A percentile compares a stretch with the other conserved stretches of the same genome.
Conservation (phyloP, 35 echinoderm and acorn worm genomes). For the Diadema setosum region DNA sequence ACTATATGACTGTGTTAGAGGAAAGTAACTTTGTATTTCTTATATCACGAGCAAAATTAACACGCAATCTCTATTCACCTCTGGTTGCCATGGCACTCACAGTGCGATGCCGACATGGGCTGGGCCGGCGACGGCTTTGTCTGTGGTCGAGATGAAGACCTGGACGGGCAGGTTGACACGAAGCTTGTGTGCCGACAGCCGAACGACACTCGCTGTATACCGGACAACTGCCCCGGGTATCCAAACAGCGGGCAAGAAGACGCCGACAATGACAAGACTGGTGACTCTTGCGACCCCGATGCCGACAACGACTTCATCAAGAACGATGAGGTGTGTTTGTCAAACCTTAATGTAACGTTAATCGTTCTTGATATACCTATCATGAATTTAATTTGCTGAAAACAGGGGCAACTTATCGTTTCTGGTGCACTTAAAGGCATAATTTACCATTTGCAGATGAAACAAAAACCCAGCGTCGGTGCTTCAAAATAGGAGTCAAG, state of each 20-base stretch:
- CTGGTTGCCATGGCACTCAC: background rate
- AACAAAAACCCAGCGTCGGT: too few species aligned
- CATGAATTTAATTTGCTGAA: too few species aligned
- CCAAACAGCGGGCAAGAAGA: conserved; percentile 91
- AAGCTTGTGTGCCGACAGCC: background rate
- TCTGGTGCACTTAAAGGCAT: too few species aligned
- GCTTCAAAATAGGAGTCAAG: too few species aligned
- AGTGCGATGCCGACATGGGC: conserved; percentile 26
- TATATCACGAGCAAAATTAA: too few species aligned
- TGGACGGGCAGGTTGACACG: conserved; percentile 48
- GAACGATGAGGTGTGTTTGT: conserved; percentile 52
- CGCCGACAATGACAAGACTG: conserved; percentile 42
- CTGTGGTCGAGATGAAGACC: conserved; percentile 66
- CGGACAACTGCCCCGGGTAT: conserved; percentile 49
- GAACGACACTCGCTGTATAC: background rate
- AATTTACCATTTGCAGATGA: too few species aligned
- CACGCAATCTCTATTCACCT: too few species aligned
- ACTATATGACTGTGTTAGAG: too few species aligned
- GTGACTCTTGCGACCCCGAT: conserved; percentile 71
- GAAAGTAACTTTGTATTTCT: too few species aligned
- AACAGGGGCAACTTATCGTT: too few species aligned
- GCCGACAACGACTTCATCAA: conserved; percentile 67
- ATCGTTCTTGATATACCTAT: too few species aligned
- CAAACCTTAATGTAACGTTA: too few species aligned
- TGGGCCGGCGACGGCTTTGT: conserved; percentile 75